Conservation (phyloP, 2,113 vertebrate genomes). For the Ageneiosus marmoratus region DNA sequence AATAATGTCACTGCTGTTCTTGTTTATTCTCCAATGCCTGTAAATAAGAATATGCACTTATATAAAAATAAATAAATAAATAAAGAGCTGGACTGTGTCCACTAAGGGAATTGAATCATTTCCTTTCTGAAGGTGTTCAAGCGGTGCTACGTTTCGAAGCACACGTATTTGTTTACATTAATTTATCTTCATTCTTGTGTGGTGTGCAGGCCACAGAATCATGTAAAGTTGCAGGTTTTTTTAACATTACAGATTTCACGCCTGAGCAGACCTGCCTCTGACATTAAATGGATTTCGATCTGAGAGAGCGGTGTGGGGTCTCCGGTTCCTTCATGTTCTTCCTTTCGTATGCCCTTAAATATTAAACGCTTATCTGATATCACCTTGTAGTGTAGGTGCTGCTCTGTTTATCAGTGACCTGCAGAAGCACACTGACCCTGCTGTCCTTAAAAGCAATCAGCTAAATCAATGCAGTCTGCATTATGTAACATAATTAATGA, state of each 20-base stretch:
- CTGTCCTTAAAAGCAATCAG: slow-evolving; percentile 32
- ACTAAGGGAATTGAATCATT: slow-evolving; percentile 31
- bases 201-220: slow-evolving; percentile 13
- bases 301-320: background rate
- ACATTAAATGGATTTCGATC: slow-evolving; percentile 53
- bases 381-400: background rate
- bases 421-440: slow-evolving; percentile 25
- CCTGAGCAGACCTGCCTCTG: slow-evolving; percentile 1
- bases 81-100: background rate
- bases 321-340: background rate
- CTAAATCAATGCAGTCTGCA: slow-evolving; percentile 19
- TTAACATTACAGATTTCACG: slow-evolving; percentile 25
- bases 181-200: slow-evolving; percentile 25
- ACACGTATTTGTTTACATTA: slow-evolving; percentile 7
- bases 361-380: slow-evolving; percentile 26
- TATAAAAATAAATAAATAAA: no score
- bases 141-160: background rate
- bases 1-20: slow-evolving; percentile 1
- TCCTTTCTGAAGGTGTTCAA: slow-evolving; percentile 20
- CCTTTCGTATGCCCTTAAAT: background rate
- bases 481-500: slow-evolving; percentile 32
- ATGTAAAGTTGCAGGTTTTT: slow-evolving; percentile 30
- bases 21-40: slow-evolving; percentile 8
- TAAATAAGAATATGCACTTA: slow-evolving; percentile 11
- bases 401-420: slow-evolving; percentile 27